These are phyloP conservation scores for Campoplex capitator DNA, from an alignment of 2,888 invertebrate species.

Conservation along the genomic window DNA sequence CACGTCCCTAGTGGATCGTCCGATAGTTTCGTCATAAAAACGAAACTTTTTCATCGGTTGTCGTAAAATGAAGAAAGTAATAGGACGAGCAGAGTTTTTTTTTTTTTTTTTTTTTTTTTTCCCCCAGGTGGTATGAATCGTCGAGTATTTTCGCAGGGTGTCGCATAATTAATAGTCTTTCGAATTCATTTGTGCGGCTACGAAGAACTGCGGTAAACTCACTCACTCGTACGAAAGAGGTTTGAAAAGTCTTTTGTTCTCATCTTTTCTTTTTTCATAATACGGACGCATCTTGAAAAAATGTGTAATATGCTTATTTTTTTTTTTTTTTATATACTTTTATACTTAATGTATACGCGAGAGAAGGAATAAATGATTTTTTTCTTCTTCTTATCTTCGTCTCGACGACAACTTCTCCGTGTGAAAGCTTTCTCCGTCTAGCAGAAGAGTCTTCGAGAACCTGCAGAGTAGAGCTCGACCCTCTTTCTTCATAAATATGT, in stretches of 20 bases:
- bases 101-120: not conserved
- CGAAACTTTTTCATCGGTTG: slow-evolving; percentile 35
- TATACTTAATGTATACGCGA: slow-evolving; percentile 20
- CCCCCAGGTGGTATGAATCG: not conserved
- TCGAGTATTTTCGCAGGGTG: not conserved
- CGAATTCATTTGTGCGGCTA: slow-evolving; percentile 26
- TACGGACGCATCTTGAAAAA: not conserved
- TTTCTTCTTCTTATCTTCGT: slow-evolving; percentile 26
- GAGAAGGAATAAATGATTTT: not conserved
- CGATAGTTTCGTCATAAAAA: not conserved
- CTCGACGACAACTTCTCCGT: slow-evolving; percentile 22
- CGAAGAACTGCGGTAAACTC: slow-evolving; percentile 7
- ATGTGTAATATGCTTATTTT: not conserved
- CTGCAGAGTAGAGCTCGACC: not conserved
- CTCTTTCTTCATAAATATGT: slow-evolving; percentile 59
- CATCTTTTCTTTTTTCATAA: not conserved
- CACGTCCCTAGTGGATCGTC: slow-evolving; percentile 13
- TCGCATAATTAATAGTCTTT: slow-evolving; percentile 49
- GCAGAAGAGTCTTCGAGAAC: not conserved
- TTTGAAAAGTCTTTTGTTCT: not conserved
- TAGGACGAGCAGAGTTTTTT: not conserved
- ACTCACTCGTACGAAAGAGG: not conserved
- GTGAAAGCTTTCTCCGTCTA: slow-evolving; percentile 5
- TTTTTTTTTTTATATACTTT: not conserved
- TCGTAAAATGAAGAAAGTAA: slow-evolving; percentile 7